These are phyloP conservation scores for Drosophila tripunctata DNA, from an alignment of 2,888 invertebrate species.

Conservation along the genomic window DNA sequence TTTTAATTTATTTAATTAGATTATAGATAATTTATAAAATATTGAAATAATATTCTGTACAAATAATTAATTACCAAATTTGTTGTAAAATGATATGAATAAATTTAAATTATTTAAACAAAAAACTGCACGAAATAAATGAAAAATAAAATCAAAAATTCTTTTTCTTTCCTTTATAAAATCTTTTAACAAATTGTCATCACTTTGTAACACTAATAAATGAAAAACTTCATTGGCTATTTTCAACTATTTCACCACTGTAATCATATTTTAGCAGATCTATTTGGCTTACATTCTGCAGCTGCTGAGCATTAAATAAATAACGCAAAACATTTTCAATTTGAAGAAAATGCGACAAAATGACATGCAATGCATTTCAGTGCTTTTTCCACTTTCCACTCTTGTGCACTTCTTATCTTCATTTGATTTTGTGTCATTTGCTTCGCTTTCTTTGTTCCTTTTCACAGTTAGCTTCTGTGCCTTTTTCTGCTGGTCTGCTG, in stretches of 20 bases:
- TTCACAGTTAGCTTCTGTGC: slow-evolving; percentile 16
- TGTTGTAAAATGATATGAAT: too few species aligned
- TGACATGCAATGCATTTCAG: slow-evolving; percentile 63
- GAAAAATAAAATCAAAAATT: too few species aligned
- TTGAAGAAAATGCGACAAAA: slow-evolving; percentile 53
- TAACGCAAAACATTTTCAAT: slow-evolving; percentile 65
- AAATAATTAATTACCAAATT: too few species aligned
- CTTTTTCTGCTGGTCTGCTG: neutral
- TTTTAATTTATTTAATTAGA: too few species aligned
- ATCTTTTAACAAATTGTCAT: too few species aligned
- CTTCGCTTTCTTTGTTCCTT: slow-evolving; percentile 32
- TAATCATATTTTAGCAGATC: neutral
- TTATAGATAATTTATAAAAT: too few species aligned
- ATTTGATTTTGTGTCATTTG: slow-evolving; percentile 49
- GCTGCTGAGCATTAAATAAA: slow-evolving; percentile 41
- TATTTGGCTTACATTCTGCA: neutral
- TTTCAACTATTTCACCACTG: neutral
- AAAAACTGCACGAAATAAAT: too few species aligned
- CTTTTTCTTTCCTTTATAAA: too few species aligned
- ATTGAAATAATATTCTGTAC: too few species aligned
- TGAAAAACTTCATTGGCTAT: too few species aligned
- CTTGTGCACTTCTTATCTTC: slow-evolving; percentile 45
- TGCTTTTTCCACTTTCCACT: slow-evolving; percentile 39
- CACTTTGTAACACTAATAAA: neutral
- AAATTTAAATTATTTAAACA: too few species aligned